Evolutionary conservation across 2,797 vertebrate species (phyloP).

Genomic region (Chelidonichthys spinosus): DNA sequence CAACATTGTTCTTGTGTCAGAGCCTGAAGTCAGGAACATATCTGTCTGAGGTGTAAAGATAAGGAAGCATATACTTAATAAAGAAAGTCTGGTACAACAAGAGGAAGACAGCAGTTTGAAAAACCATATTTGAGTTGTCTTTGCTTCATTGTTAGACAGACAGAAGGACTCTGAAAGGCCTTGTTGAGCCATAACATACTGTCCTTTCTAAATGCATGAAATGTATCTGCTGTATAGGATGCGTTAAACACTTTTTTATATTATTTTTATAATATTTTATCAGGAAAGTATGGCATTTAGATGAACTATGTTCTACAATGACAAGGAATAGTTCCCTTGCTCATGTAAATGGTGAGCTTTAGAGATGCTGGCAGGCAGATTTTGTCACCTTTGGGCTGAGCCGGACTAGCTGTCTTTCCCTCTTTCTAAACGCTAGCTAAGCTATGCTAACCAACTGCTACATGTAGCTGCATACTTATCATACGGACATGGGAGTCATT

Average conservation of each 20-base stretch:
- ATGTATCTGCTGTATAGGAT: background rate
- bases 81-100: constrained; percentile 1
- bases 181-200: background rate
- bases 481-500: no score
- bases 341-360: background rate
- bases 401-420: no score
- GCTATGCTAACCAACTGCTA: no score
- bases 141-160: background rate
- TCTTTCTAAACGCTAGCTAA: no score
- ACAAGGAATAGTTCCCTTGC: background rate
- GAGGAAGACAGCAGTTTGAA: constrained; percentile 1
- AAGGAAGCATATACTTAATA: constrained; percentile 6
- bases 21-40: constrained; percentile 16
- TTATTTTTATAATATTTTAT: background rate
- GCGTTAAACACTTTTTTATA: background rate
- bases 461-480: no score
- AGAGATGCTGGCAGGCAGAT: background rate
- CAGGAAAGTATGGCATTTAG: background rate
- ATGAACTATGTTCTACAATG: background rate
- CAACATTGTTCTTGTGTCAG: constrained; percentile 25
- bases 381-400: background rate
- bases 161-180: constrained; percentile 2
- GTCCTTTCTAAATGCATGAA: constrained; percentile 1
- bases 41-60: constrained; percentile 26
- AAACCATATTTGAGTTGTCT: background rate